Conservation (phyloP, 2,888 invertebrate genomes). For the Diplazon laetatorius region DNA sequence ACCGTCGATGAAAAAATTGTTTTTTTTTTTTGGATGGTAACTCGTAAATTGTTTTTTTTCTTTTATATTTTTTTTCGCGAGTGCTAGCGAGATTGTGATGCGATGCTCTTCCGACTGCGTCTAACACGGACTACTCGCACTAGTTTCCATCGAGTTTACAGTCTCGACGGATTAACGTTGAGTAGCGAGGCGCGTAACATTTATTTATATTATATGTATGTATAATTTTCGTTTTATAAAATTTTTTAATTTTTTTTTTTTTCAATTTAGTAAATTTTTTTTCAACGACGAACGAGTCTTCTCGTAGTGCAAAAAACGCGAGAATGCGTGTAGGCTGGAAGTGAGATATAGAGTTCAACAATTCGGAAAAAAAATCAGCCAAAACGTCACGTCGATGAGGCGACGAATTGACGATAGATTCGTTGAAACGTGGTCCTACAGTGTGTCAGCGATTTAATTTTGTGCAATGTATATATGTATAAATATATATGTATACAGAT, state of each 20-base stretch:
- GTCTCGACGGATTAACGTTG: slow-evolving; percentile 42
- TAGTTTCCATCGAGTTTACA: slow-evolving; percentile 53
- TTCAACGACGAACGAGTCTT: slow-evolving; percentile 45
- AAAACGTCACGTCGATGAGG: neutral
- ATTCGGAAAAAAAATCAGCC: slow-evolving; percentile 29
- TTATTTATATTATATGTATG: neutral
- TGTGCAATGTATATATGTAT: slow-evolving; percentile 4
- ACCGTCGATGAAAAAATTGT: slow-evolving; percentile 35
- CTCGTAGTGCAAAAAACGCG: slow-evolving; percentile 53
- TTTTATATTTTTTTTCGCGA: slow-evolving; percentile 54
- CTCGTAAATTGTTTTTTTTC: too few species aligned
- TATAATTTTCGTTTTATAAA: slow-evolving; percentile 3
- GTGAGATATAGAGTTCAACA: slow-evolving; percentile 1
- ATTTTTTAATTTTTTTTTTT: slow-evolving; percentile 4
- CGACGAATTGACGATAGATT: slow-evolving; percentile 21
- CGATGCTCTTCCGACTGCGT: slow-evolving; percentile 62
- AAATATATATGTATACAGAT: neutral
- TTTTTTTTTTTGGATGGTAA: slow-evolving; percentile 37
- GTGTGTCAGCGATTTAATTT: slow-evolving; percentile 2
- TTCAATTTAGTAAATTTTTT: slow-evolving; percentile 53
- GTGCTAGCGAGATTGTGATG: slow-evolving; percentile 66
- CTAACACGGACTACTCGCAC: slow-evolving; percentile 57
- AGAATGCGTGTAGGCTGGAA: slow-evolving; percentile 45
- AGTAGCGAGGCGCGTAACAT: slow-evolving; percentile 57
- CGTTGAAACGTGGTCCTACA: slow-evolving; percentile 14